Evolutionary conservation across 2,797 vertebrate species (phyloP).

Genomic region (Sciurus carolinensis): DNA sequence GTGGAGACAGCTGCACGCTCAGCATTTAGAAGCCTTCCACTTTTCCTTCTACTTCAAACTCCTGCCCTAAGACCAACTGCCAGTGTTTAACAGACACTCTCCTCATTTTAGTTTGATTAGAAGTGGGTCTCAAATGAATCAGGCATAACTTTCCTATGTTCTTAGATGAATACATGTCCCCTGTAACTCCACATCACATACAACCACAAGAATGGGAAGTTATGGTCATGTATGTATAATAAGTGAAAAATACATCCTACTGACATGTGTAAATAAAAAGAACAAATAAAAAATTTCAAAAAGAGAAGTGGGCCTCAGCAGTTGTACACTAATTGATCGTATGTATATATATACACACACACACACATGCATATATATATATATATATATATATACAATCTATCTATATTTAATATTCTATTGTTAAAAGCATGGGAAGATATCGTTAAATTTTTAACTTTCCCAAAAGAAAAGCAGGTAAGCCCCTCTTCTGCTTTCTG

Average conservation of each 20-base stretch:
- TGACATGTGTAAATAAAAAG: no score
- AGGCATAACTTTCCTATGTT: no score
- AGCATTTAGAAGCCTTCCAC: not conserved
- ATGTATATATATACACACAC: no score
- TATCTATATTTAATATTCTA: conserved; percentile 12
- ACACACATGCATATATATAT: no score
- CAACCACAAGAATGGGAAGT: no score
- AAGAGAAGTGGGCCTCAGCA: not conserved
- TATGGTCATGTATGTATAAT: no score
- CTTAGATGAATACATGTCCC: no score
- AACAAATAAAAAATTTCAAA: no score
- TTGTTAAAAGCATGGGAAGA: conserved; percentile 14
- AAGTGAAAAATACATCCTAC: no score
- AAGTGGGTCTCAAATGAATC: not conserved
- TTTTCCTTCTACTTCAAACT: not conserved
- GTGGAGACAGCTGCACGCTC: not conserved
- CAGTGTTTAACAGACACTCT: not conserved
- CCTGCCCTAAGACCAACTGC: not conserved
- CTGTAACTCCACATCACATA: no score
- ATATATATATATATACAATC: not conserved
- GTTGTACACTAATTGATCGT: not conserved
- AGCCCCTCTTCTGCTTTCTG: not conserved
- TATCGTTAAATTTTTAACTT: not conserved
- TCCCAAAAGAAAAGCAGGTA: not conserved
- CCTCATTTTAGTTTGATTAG: not conserved